phyloP scores from a whole-genome alignment of 1,140 invertebrate genomes.

The Leguminivora glycinivorella region DNA sequence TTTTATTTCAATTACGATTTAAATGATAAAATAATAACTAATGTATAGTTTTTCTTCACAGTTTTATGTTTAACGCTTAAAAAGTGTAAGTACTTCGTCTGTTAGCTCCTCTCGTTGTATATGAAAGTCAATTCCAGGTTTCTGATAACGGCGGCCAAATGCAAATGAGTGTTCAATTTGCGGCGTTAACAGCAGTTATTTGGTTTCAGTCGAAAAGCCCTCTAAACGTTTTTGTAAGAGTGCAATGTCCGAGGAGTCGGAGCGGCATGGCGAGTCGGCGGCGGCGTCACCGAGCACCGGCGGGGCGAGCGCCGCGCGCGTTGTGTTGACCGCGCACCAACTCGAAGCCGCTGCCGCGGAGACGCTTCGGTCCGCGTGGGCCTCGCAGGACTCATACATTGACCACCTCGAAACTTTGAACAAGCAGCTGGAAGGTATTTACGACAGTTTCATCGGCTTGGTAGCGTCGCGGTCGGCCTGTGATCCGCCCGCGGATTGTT shows the following conservation, averaged over 20 bases:
- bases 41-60: slow-evolving; percentile 19
- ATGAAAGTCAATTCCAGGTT: slow-evolving; percentile 58
- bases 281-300: slow-evolving; percentile 60
- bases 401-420: slow-evolving; percentile 77
- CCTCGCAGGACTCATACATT: slow-evolving; percentile 77
- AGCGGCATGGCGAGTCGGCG: slow-evolving; percentile 67
- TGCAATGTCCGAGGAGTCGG: slow-evolving; percentile 76
- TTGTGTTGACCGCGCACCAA: slow-evolving; percentile 72
- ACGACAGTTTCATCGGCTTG: slow-evolving; percentile 74
- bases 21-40: slow-evolving; percentile 27
- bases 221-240: slow-evolving; percentile 65
- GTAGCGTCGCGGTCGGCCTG: slow-evolving; percentile 63
- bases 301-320: slow-evolving; percentile 62
- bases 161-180: slow-evolving; percentile 49
- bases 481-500: slow-evolving; percentile 48
- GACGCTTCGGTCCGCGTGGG: slow-evolving; percentile 72
- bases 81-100: slow-evolving; percentile 57
- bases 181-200: slow-evolving; percentile 55
- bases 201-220: slow-evolving; percentile 68
- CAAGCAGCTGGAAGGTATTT: slow-evolving; percentile 79
- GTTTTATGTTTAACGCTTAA: slow-evolving; percentile 4
- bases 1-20: slow-evolving; percentile 29
- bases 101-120: slow-evolving; percentile 38
- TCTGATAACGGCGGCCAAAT: slow-evolving; percentile 60
- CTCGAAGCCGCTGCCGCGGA: slow-evolving; percentile 69